Conservation (phyloP, 64 coral and sea anemone genomes). For the Montipora capricornis region DNA sequence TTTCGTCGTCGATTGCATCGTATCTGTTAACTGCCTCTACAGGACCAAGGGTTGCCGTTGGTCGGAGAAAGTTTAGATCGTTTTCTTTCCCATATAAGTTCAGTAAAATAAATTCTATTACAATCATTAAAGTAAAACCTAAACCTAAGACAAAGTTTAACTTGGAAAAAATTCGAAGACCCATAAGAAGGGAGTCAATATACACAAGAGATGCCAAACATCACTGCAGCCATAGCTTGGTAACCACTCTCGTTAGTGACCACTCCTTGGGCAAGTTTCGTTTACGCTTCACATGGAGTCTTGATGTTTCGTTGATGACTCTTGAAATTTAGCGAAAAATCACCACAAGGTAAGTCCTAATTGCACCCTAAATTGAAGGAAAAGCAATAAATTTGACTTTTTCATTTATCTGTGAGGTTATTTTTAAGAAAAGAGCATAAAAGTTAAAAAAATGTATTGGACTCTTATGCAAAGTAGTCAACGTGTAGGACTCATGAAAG, state of each 20-base stretch:
- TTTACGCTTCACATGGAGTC: slow-evolving; percentile 61
- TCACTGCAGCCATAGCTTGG: not conserved
- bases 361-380: not conserved
- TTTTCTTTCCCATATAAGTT: slow-evolving; percentile 4
- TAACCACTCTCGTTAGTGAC: slow-evolving; percentile 10
- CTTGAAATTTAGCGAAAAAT: slow-evolving; percentile 22
- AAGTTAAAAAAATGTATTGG: slow-evolving; percentile 10
- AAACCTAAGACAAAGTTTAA: not conserved
- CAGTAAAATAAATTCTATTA: slow-evolving; percentile 19
- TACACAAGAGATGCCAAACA: no score
- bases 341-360: not conserved
- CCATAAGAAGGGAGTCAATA: not conserved
- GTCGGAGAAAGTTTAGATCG: not conserved
- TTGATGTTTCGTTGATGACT: slow-evolving; percentile 9
- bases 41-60: not conserved
- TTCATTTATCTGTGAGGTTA: not conserved
- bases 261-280: slow-evolving; percentile 39
- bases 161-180: slow-evolving; percentile 16
- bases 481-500: slow-evolving; percentile 54
- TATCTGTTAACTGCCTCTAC: not conserved
- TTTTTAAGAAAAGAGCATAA: not conserved
- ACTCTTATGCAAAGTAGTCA: slow-evolving; percentile 12
- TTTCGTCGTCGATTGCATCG: not conserved
- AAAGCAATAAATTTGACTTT: not conserved
- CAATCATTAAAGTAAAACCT: slow-evolving; percentile 1